These are phyloP conservation scores for human DNA, from an alignment of 2,113 vertebrate species.

Conservation along the genomic window DNA sequence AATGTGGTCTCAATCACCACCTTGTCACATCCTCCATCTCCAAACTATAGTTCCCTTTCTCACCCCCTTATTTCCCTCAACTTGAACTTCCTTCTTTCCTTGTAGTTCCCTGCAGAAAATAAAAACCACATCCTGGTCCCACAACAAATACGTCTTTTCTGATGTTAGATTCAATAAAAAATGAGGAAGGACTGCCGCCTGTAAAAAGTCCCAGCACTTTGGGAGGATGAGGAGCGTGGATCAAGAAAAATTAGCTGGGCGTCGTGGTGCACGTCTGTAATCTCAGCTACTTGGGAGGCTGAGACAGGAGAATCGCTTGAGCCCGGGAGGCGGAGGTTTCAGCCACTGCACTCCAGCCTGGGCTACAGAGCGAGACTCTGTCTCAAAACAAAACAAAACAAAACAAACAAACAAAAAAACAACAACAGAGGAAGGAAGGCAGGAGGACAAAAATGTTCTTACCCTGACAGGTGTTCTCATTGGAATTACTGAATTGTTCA, in stretches of 20 bases:
- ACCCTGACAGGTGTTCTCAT: slow-evolving; percentile 42
- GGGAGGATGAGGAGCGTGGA: no score
- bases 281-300: no score
- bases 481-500: background rate
- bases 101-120: background rate
- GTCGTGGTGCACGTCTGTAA: no score
- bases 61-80: background rate
- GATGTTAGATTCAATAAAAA: background rate
- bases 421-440: background rate
- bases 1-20: background rate
- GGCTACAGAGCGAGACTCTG: no score
- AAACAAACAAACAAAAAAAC: no score
- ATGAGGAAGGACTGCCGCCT: background rate
- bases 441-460: background rate
- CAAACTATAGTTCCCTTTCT: background rate
- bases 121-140: background rate
- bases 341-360: no score
- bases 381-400: no score
- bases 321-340: no score
- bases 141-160: background rate
- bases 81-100: background rate
- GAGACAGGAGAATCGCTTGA: no score
- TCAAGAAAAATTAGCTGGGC: no score
- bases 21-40: background rate
- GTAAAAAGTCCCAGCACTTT: no score